Base-by-base conservation (phyloP, 2,888 invertebrate genomes). In the Salpingus planirostris region DNA sequence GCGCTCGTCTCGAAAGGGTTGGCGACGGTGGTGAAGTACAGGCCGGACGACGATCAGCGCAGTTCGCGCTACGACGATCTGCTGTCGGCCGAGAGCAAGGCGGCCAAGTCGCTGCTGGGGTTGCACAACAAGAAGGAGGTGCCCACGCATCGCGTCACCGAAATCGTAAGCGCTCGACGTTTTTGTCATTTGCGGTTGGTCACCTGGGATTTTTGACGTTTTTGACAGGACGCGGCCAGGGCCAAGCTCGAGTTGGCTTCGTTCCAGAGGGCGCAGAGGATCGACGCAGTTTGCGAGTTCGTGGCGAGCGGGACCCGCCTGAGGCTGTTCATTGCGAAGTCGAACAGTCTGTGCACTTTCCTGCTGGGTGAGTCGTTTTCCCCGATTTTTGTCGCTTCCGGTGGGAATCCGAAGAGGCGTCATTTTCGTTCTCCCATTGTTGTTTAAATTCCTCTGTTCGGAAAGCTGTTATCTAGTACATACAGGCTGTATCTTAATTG, bases 231-330 rank as follows among this genome's bases (percentile, higher is more conserved):
- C 67, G 71, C 82, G 23, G 73, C 80, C 0, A 87, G 87, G 57
- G 82, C 89, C 2, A 90, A 88, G 62, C 87, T 91, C 58, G 95
- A 95, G 68, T 73, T 97, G 59, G 90, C 95, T 25, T 89, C 91
- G 56, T 74, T 98, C 55, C 90, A 91, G 64, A 76, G 96, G 49
- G 88, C 90, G 5, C 81, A 89, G 36, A 80, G 86, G 44, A 82
- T 86, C 26, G 92, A 93, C 59, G 96, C 86, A 3, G 78, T 90
- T 8, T 95, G 96, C 2, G 98, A 99, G 61, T 98, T 95, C 62
- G 91, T 98, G 1, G 89, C 95, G 1, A 92, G 92, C 56, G 97
- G 97, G 11, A 95, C 97, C 0, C 76, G 98, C 25, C 70, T 97
- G 55, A 78, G 97, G 43, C 64, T 98, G 5, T 98, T 85, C 66